Evolutionary conservation across 1,140 invertebrate genomes (phyloP).

Genomic region (Trypoxylus dichotomus): DNA sequence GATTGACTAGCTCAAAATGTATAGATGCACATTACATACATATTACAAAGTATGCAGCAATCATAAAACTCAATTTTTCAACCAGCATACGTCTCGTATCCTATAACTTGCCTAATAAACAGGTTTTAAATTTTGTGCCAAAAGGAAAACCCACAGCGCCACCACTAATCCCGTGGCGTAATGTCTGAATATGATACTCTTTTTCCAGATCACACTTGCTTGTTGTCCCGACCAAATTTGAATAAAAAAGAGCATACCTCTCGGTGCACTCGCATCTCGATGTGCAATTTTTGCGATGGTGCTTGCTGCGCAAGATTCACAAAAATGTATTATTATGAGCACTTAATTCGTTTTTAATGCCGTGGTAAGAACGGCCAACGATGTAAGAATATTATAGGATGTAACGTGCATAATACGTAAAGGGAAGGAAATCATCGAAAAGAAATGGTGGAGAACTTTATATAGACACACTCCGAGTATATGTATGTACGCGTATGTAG

Average conservation of each 20-base stretch:
- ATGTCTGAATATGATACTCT: constrained; percentile 3
- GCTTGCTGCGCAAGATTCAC: neutral
- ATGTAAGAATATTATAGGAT: constrained; percentile 3
- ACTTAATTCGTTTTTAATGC: constrained; percentile 23
- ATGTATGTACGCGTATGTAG: neutral
- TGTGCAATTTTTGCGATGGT: constrained; percentile 2
- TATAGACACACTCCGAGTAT: neutral
- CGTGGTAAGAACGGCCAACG: constrained; percentile 2
- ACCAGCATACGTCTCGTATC: neutral
- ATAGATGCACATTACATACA: too few relatives aligned
- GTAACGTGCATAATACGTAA: neutral
- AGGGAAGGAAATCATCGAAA: neutral
- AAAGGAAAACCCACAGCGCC: neutral
- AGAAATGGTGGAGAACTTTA: constrained; percentile 7
- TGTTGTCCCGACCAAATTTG: neutral
- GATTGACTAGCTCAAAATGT: too few relatives aligned
- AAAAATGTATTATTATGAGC: constrained; percentile 10
- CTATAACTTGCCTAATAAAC: neutral
- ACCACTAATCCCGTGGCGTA: neutral
- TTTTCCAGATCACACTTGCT: neutral
- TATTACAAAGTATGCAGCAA: too few relatives aligned
- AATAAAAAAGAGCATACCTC: neutral
- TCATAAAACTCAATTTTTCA: too few relatives aligned
- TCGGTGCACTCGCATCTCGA: neutral
- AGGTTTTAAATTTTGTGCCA: neutral